A percentile compares a stretch with the other conserved stretches of the same genome.
phyloP scores from a whole-genome alignment of 2,113 vertebrate species.

The Okapia johnstoni region DNA sequence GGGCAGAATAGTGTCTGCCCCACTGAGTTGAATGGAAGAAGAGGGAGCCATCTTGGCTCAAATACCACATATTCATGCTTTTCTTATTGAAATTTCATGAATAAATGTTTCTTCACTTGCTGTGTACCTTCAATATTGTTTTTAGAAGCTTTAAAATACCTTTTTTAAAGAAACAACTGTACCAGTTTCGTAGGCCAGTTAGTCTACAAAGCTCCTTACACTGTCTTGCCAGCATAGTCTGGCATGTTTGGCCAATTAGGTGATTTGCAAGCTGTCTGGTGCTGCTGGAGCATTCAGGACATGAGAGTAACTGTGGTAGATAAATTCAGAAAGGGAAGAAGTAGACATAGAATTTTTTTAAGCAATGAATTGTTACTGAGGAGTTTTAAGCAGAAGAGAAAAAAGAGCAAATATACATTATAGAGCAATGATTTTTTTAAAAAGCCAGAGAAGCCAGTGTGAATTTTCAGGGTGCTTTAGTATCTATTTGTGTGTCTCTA shows the following conservation, averaged over 20 bases:
- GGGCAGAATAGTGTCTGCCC: background rate
- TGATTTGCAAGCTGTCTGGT: background rate
- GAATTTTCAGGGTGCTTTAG: background rate
- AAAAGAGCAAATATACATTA: background rate
- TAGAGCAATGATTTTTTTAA: background rate
- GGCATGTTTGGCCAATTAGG: background rate
- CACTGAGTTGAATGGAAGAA: background rate
- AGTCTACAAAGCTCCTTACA: background rate
- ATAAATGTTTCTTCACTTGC: background rate
- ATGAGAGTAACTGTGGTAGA: background rate
- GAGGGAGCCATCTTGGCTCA: background rate
- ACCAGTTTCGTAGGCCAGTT: background rate
- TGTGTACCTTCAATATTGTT: background rate
- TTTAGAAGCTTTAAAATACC: background rate
- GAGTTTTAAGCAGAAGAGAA: background rate
- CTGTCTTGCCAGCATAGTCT: background rate
- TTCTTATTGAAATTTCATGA: background rate
- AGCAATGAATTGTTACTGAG: background rate
- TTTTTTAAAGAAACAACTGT: background rate
- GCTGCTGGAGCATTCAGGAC: background rate
- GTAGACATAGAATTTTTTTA: background rate
- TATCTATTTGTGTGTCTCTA: background rate
- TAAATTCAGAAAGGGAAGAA: background rate
- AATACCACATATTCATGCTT: background rate
- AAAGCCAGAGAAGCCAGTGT: background rate